These are phyloP conservation scores for Albula glossodonta DNA, from an alignment of 2,113 vertebrate species.

Conservation along the genomic window DNA sequence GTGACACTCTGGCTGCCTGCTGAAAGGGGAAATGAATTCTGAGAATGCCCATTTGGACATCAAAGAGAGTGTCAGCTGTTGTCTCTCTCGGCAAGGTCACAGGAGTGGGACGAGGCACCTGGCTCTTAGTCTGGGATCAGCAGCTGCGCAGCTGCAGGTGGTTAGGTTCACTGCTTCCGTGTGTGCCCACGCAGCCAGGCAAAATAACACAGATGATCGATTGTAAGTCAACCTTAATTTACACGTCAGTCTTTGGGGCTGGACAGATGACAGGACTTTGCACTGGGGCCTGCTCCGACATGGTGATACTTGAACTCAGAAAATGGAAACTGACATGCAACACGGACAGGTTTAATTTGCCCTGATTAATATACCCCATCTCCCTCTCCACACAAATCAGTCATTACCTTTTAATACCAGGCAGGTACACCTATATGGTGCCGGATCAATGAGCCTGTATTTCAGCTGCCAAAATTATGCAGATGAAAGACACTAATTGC, in stretches of 20 bases:
- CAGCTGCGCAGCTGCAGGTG: slow-evolving; percentile 27
- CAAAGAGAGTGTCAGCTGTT: slow-evolving; percentile 33
- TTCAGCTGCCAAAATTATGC: slow-evolving; percentile 61
- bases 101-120: neutral
- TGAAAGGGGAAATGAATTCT: neutral
- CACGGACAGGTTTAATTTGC: slow-evolving; percentile 37
- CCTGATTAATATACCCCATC: slow-evolving; percentile 35
- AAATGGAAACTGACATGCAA: slow-evolving; percentile 46
- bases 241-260: slow-evolving; percentile 21
- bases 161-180: slow-evolving; percentile 11
- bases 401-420: slow-evolving; percentile 35
- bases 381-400: slow-evolving; percentile 29
- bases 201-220: slow-evolving; percentile 31
- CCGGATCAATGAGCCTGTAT: slow-evolving; percentile 53
- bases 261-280: neutral
- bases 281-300: slow-evolving; percentile 4
- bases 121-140: slow-evolving; percentile 24
- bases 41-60: slow-evolving; percentile 37
- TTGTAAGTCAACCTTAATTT: slow-evolving; percentile 39
- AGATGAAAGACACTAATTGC: slow-evolving; percentile 69
- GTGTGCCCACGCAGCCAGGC: slow-evolving; percentile 24
- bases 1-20: slow-evolving; percentile 40
- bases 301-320: slow-evolving; percentile 23
- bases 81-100: slow-evolving; percentile 23
- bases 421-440: slow-evolving; percentile 31